These are phyloP conservation scores for Pelmatolapia mariae DNA, from an alignment of 2,113 vertebrate genomes.

Conservation along the genomic window DNA sequence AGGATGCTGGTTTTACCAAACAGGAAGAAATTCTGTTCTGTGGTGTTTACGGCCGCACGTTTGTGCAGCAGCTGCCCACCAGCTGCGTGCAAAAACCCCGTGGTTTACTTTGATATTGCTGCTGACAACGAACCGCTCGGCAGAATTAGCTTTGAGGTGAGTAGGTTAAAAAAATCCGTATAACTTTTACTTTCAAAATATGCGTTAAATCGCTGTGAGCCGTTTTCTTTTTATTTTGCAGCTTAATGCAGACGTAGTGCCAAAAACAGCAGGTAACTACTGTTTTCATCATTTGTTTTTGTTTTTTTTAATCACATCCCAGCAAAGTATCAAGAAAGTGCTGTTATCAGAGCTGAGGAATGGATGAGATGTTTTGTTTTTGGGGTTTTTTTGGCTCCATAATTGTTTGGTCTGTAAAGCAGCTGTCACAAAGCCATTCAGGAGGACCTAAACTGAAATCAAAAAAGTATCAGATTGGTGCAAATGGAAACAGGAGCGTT, in stretches of 20 bases:
- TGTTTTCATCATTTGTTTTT: not conserved
- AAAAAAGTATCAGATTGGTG: no score
- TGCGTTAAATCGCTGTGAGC: not conserved
- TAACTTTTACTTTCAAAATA: not conserved
- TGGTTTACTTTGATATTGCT: slow-evolving; percentile 85
- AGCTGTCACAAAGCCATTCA: not conserved
- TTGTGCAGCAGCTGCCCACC: slow-evolving; percentile 50
- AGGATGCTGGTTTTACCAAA: slow-evolving; percentile 39
- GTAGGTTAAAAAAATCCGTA: rapidly evolving
- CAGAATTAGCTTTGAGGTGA: slow-evolving; percentile 86
- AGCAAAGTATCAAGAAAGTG: not conserved
- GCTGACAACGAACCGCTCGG: slow-evolving; percentile 82
- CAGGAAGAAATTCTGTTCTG: slow-evolving; percentile 49
- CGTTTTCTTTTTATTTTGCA: slow-evolving; percentile 20
- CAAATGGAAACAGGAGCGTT: not conserved
- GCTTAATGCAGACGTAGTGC: slow-evolving; percentile 89
- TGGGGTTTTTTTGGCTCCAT: not conserved
- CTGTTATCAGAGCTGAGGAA: not conserved
- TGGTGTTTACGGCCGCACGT: slow-evolving; percentile 54
- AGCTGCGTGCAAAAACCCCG: slow-evolving; percentile 67
- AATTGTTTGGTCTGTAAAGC: not conserved
- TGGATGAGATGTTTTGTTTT: not conserved
- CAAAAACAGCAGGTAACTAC: slow-evolving; percentile 88
- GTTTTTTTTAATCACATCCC: not conserved
- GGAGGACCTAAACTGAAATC: not conserved